These are phyloP conservation scores for Sicus ferrugineus DNA, from an alignment of 2,888 invertebrate species.

Conservation along the genomic window DNA sequence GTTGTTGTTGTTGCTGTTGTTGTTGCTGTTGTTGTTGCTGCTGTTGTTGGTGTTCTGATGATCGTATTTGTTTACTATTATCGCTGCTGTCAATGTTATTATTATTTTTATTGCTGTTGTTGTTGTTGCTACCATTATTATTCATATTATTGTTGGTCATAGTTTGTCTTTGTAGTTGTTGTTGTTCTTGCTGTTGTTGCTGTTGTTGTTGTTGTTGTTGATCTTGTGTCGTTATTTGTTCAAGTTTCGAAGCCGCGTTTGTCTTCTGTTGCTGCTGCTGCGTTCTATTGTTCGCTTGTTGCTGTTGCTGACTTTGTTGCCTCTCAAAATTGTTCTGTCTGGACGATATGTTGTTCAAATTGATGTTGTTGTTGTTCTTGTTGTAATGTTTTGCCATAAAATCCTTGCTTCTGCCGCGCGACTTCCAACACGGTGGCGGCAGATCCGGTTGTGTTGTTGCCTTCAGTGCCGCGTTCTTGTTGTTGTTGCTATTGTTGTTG, in stretches of 20 bases:
- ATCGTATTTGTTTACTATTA: slow-evolving; percentile 23
- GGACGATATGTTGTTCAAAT: slow-evolving; percentile 17
- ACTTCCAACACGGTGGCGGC: slow-evolving; percentile 56
- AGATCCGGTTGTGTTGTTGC: slow-evolving; percentile 42
- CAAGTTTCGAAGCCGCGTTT: slow-evolving; percentile 30
- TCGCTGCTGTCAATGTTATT: slow-evolving; percentile 37
- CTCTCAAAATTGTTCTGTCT: slow-evolving; percentile 24
- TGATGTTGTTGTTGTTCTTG: slow-evolving; percentile 15
- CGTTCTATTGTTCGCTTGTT: slow-evolving; percentile 27
- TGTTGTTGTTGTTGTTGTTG: slow-evolving; percentile 40
- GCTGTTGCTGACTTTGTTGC: slow-evolving; percentile 22
- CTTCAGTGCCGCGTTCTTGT: slow-evolving; percentile 10
- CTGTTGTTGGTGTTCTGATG: background rate
- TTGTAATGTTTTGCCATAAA: slow-evolving; percentile 11
- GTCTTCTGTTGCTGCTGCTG: slow-evolving; percentile 14
- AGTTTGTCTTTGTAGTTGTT: slow-evolving; percentile 33
- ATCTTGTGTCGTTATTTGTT: slow-evolving; percentile 46
- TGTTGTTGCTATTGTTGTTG: slow-evolving; percentile 35
- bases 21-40: slow-evolving; percentile 41
- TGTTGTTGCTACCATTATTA: slow-evolving; percentile 39
- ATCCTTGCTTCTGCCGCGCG: slow-evolving; percentile 35
- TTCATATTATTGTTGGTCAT: slow-evolving; percentile 34
- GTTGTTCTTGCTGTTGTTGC: slow-evolving; percentile 38
- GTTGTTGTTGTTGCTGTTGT: slow-evolving; percentile 31
- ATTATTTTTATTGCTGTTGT: slow-evolving; percentile 30